Percentiles rank a stretch among this genome's conserved stretches.
phyloP scores from a whole-genome alignment of 2,113 vertebrate genomes.

The Chaetodon trifascialis region DNA sequence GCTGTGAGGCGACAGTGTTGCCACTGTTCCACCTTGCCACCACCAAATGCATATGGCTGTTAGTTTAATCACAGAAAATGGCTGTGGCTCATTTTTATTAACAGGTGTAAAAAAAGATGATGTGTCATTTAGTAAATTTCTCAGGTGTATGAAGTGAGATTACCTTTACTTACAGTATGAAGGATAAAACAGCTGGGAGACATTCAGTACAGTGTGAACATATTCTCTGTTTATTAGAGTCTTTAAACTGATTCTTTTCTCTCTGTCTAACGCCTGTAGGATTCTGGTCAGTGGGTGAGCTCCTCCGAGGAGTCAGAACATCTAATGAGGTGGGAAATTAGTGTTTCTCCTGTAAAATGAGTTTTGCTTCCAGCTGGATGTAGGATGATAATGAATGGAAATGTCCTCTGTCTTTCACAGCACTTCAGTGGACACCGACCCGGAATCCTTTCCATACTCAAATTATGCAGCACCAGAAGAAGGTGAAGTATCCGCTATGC shows the following conservation, averaged over 20 bases:
- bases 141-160: not conserved
- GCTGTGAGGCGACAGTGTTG: too few relatives aligned
- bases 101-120: not conserved
- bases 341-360: accelerated
- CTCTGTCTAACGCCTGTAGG: constrained; percentile 41
- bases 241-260: not conserved
- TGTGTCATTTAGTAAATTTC: not conserved
- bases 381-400: not conserved
- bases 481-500: constrained; percentile 50
- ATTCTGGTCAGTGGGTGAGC: constrained; percentile 58
- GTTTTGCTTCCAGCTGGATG: accelerated
- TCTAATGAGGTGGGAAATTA: constrained; percentile 55
- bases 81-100: not conserved
- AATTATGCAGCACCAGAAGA: constrained; percentile 40
- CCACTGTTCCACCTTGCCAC: too few relatives aligned
- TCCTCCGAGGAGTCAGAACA: constrained; percentile 60
- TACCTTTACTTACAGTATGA: not conserved
- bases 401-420: constrained; percentile 46
- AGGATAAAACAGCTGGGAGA: not conserved
- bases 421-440: constrained; percentile 45
- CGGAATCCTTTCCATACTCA: constrained; percentile 24
- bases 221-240: not conserved
- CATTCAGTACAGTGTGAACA: not conserved
- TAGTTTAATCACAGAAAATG: not conserved
- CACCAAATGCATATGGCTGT: not conserved